Percentiles rank a stretch among this genome's conserved stretches.
Evolutionary conservation across 2,797 vertebrate species (phyloP).

Genomic region (Hozukius guyotensis): DNA sequence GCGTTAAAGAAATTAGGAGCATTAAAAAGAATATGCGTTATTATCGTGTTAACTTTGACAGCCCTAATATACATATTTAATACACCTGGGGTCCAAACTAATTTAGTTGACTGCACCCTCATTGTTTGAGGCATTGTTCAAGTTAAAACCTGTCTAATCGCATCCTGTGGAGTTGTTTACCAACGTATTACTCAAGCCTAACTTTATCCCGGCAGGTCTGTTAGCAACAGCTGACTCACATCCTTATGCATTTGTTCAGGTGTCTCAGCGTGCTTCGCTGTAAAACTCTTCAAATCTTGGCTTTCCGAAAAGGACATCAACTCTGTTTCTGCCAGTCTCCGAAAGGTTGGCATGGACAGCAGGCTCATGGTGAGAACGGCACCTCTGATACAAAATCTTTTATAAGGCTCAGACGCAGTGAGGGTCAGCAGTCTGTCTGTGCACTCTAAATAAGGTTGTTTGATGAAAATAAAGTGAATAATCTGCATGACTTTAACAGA

Average conservation of each 20-base stretch:
- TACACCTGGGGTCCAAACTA: not conserved
- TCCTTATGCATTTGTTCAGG: slow-evolving; percentile 82
- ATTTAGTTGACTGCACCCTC: not conserved
- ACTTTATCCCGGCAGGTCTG: slow-evolving; percentile 66
- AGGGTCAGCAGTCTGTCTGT: not conserved
- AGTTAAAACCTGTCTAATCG: slow-evolving; percentile 40
- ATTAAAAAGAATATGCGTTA: too few species aligned
- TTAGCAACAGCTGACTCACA: slow-evolving; percentile 57
- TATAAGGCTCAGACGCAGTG: not conserved
- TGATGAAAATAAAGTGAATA: not conserved
- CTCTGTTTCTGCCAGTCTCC: slow-evolving; percentile 91
- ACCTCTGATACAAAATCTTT: not conserved
- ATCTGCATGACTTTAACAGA: not conserved
- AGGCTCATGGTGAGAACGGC: slow-evolving; percentile 89
- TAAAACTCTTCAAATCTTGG: slow-evolving; percentile 99
- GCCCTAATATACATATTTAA: not conserved
- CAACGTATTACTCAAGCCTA: slow-evolving; percentile 34
- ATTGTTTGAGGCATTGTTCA: slow-evolving; percentile 5
- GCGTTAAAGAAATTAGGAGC: too few species aligned
- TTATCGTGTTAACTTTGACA: too few species aligned
- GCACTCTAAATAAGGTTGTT: not conserved
- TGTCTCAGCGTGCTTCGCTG: slow-evolving; percentile 95
- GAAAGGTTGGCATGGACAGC: slow-evolving; percentile 98
- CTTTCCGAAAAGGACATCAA: slow-evolving; percentile 97
- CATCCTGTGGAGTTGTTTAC: slow-evolving; percentile 50